Conservation (phyloP, 2,113 vertebrate genomes). For the Bos javanicus region DNA sequence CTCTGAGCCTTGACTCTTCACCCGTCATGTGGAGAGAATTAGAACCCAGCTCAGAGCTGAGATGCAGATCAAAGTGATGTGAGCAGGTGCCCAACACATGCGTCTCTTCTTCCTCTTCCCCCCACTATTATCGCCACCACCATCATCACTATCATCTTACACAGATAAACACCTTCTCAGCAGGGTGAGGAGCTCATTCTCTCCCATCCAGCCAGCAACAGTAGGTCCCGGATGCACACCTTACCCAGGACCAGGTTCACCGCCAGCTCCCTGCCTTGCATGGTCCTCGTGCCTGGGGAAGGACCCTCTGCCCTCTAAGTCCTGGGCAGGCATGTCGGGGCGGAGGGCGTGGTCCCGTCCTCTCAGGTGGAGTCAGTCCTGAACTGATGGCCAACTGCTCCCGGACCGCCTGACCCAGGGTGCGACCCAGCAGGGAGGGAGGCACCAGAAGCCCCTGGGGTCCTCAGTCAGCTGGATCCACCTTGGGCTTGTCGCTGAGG, state of each 20-base stretch:
- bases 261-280: background rate
- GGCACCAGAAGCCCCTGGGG: accelerated
- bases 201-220: background rate
- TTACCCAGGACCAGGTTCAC: background rate
- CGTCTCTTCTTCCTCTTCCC: background rate
- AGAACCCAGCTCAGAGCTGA: background rate
- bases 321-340: accelerated
- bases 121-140: accelerated
- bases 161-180: background rate
- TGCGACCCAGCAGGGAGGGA: background rate
- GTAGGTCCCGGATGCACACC: accelerated
- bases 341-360: accelerated
- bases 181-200: too few relatives aligned
- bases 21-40: accelerated
- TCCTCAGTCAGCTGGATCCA: background rate
- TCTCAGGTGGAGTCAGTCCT: background rate
- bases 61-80: background rate
- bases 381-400: background rate
- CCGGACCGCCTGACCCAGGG: background rate
- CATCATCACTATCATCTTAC: background rate
- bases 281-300: background rate
- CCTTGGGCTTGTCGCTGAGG: background rate
- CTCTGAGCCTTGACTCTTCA: background rate
- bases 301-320: background rate
- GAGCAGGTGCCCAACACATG: accelerated